Conservation (phyloP, 2,888 invertebrate species). For the Agelastica alni region DNA sequence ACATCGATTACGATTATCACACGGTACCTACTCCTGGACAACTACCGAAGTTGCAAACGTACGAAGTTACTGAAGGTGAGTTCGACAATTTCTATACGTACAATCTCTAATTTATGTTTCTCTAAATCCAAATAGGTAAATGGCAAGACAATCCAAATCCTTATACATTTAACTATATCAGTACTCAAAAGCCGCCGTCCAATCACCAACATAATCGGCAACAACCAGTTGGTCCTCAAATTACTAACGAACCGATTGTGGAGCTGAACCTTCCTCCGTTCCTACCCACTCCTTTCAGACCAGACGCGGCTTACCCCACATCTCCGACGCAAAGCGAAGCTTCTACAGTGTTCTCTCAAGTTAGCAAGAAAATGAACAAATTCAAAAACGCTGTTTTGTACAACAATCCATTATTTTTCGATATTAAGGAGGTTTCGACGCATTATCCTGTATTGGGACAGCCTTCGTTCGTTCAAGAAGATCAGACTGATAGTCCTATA, state of each 20-base stretch:
- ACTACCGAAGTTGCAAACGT: constrained; percentile 46
- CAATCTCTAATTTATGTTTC: no score
- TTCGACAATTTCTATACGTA: background rate
- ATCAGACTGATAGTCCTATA: constrained; percentile 20
- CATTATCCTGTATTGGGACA: constrained; percentile 52
- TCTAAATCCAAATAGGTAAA: no score
- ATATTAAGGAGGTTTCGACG: constrained; percentile 56
- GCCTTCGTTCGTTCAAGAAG: constrained; percentile 34
- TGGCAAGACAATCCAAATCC: constrained; percentile 40
- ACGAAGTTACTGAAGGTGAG: constrained; percentile 55
- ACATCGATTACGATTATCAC: constrained; percentile 43
- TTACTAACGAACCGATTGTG: constrained; percentile 37
- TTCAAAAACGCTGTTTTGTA: constrained; percentile 36
- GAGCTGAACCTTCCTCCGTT: constrained; percentile 46
- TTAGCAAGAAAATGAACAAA: constrained; percentile 46
- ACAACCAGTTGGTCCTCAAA: constrained; percentile 31
- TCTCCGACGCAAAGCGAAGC: constrained; percentile 53
- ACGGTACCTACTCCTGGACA: constrained; percentile 34
- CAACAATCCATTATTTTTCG: constrained; percentile 46
- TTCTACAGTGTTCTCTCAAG: constrained; percentile 52
- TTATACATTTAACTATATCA: constrained; percentile 32
- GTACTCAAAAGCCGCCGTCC: constrained; percentile 6
- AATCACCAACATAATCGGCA: constrained; percentile 7
- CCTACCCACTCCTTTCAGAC: constrained; percentile 54
- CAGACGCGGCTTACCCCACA: constrained; percentile 49